A percentile compares a stretch with the other conserved stretches of the same genome.
Evolutionary conservation across 2,888 invertebrate genomes (phyloP).

Genomic region (Gortyna flavago): DNA sequence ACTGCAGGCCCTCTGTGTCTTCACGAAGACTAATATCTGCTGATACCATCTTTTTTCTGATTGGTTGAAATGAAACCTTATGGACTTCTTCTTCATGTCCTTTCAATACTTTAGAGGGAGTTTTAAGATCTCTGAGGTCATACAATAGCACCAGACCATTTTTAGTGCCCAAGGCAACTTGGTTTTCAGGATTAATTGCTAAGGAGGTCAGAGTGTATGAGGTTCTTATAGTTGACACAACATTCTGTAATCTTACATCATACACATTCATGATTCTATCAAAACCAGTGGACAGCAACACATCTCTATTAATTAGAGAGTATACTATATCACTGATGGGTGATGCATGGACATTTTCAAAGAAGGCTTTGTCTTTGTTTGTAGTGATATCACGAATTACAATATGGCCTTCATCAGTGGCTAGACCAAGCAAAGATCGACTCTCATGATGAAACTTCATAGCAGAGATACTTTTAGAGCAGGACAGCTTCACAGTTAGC

Average conservation of each 20-base stretch:
- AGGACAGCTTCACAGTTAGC: slow-evolving; percentile 81
- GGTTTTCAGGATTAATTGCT: slow-evolving; percentile 84
- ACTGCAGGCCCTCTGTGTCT: slow-evolving; percentile 75
- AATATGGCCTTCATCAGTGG: slow-evolving; percentile 89
- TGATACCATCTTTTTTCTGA: slow-evolving; percentile 76
- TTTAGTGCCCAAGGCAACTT: slow-evolving; percentile 89
- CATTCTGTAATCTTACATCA: slow-evolving; percentile 87
- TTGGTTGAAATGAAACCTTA: slow-evolving; percentile 86
- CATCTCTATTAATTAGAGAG: slow-evolving; percentile 89
- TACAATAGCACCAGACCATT: slow-evolving; percentile 89
- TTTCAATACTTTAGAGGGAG: slow-evolving; percentile 84
- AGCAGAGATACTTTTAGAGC: slow-evolving; percentile 85
- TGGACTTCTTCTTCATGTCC: slow-evolving; percentile 88
- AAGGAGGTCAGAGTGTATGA: slow-evolving; percentile 82
- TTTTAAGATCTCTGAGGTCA: slow-evolving; percentile 88
- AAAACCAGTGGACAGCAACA: slow-evolving; percentile 89
- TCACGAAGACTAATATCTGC: slow-evolving; percentile 85
- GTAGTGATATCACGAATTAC: slow-evolving; percentile 84
- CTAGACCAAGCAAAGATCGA: slow-evolving; percentile 83
- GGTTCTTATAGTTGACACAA: slow-evolving; percentile 84
- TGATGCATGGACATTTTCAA: slow-evolving; percentile 89
- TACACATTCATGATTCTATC: slow-evolving; percentile 90
- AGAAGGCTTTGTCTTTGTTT: slow-evolving; percentile 85
- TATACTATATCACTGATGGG: slow-evolving; percentile 90
- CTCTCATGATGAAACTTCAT: slow-evolving; percentile 88